These are phyloP conservation scores for Peromyscus attwateri DNA, from an alignment of 2,797 vertebrate genomes.

Conservation along the genomic window DNA sequence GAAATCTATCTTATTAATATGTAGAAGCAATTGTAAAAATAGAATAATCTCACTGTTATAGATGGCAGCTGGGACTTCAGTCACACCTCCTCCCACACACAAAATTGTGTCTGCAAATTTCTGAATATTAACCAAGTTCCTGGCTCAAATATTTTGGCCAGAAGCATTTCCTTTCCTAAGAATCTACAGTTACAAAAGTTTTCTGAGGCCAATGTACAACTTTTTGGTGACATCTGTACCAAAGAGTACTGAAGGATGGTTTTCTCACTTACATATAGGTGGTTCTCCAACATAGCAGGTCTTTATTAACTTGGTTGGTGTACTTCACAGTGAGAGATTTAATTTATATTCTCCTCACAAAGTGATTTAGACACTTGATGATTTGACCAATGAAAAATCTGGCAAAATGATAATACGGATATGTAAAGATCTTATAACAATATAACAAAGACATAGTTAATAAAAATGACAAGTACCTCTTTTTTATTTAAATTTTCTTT, in stretches of 20 bases:
- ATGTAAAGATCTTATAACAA: background rate
- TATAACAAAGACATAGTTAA: background rate
- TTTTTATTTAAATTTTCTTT: background rate
- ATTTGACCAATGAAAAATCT: background rate
- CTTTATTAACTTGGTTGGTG: background rate
- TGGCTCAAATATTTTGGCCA: background rate
- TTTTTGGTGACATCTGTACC: background rate
- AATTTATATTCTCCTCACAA: background rate
- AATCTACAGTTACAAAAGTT: background rate
- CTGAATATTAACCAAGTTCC: conserved; percentile 23
- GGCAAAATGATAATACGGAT: background rate
- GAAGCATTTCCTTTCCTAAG: background rate
- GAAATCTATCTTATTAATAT: conserved; percentile 3
- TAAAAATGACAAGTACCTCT: background rate
- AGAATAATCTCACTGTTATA: background rate
- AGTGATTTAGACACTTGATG: background rate
- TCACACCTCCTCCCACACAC: background rate
- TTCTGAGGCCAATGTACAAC: background rate
- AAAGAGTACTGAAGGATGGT: background rate
- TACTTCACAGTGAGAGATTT: background rate
- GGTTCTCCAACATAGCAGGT: background rate
- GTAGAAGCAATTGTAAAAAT: conserved; percentile 36
- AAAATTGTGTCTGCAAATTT: background rate
- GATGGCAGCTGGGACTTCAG: background rate
- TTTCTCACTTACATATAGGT: background rate